Percentiles rank a stretch among this genome's conserved stretches.
Evolutionary conservation across 2,113 vertebrate genomes (phyloP).

Genomic region (Megaleporinus macrocephalus): DNA sequence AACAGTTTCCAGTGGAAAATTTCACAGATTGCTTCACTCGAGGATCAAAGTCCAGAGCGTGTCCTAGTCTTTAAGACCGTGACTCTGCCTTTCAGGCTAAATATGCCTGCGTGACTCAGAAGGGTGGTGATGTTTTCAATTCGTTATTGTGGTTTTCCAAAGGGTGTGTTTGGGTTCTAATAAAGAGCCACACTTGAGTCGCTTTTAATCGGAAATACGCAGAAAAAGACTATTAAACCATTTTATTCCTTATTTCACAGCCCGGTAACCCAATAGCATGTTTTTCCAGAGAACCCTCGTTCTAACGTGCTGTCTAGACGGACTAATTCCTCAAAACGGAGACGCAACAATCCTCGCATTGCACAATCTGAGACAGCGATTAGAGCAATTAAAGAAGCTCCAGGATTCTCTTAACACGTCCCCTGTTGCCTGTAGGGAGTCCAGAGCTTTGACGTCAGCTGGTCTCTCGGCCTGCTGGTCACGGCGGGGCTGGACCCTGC

Average conservation of each 20-base stretch:
- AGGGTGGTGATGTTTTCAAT: conserved; percentile 60
- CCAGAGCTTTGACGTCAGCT: conserved; percentile 66
- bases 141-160: conserved; percentile 51
- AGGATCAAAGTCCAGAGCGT: not conserved
- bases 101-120: conserved; percentile 50
- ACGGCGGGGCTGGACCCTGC: conserved; percentile 54
- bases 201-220: conserved; percentile 47
- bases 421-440: conserved; percentile 37
- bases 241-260: conserved; percentile 15
- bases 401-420: not conserved
- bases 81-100: conserved; percentile 19
- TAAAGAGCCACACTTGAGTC: conserved; percentile 57
- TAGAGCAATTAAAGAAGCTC: too few relatives aligned
- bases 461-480: conserved; percentile 59
- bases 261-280: not conserved
- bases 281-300: not conserved
- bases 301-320: conserved; percentile 2
- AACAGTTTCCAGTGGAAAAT: not conserved
- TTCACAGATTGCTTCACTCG: not conserved
- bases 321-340: not conserved
- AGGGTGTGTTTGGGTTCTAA: conserved; percentile 43
- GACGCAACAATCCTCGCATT: not conserved
- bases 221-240: not conserved
- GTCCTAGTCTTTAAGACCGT: conserved; percentile 3
- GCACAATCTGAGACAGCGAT: not conserved